These are phyloP conservation scores for Archilochus colubris DNA, from an alignment of 2,113 vertebrate genomes.

Conservation along the genomic window DNA sequence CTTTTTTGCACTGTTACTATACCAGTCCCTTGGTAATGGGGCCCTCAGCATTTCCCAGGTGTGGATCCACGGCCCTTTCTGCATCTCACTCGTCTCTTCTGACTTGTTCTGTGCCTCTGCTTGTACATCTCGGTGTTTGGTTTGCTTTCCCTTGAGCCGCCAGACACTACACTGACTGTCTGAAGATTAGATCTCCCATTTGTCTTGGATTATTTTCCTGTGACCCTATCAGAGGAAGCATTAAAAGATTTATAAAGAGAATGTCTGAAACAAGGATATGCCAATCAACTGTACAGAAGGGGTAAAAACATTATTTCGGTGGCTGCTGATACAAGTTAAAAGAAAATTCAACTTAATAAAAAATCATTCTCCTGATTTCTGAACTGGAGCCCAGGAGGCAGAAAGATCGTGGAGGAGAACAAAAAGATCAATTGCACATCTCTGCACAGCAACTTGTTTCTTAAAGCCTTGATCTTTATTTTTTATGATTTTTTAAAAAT, in stretches of 20 bases:
- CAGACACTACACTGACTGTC: neutral
- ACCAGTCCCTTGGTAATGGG: neutral
- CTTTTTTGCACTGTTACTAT: neutral
- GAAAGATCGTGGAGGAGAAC: neutral
- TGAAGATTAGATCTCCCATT: slow-evolving; percentile 37
- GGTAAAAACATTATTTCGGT: slow-evolving; percentile 22
- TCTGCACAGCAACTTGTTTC: neutral
- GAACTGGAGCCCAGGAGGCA: neutral
- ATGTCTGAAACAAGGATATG: slow-evolving; percentile 26
- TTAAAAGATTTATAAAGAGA: slow-evolving; percentile 50
- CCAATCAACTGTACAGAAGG: slow-evolving; percentile 13
- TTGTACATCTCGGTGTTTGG: neutral
- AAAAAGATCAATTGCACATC: slow-evolving; percentile 13
- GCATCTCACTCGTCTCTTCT: neutral
- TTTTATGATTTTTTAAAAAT: neutral
- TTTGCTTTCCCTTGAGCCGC: neutral
- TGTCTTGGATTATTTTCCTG: slow-evolving; percentile 23
- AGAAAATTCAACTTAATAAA: slow-evolving; percentile 45
- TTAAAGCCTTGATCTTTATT: neutral
- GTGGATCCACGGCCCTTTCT: neutral
- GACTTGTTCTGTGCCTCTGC: neutral
- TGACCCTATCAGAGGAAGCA: slow-evolving; percentile 24
- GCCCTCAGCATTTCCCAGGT: neutral
- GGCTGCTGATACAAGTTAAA: neutral
- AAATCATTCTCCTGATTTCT: slow-evolving; percentile 41